Percentiles rank a stretch among this genome's conserved stretches.
Conservation (phyloP, 2,113 vertebrate species). For the Thinocorus orbignyianus region DNA sequence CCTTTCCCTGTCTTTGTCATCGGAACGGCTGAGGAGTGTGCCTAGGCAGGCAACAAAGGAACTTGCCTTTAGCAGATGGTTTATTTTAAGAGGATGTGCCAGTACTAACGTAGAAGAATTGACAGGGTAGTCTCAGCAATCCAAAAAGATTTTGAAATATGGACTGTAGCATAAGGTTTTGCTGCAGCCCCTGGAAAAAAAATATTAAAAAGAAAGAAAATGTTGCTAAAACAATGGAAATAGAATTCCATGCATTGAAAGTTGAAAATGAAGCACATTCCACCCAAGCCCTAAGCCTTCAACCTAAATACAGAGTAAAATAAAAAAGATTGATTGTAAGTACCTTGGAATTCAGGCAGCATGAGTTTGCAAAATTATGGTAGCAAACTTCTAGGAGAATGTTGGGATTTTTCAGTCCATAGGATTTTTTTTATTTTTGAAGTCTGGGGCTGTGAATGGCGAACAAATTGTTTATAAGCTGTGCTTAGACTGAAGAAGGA, state of each 20-base stretch:
- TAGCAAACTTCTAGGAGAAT: neutral
- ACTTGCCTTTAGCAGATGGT: conserved; percentile 26
- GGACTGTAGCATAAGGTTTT: conserved; percentile 14
- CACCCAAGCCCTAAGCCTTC: neutral
- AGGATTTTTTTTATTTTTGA: neutral
- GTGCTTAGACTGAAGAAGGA: neutral
- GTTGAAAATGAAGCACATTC: neutral
- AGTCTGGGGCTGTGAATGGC: neutral
- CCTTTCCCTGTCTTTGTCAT: neutral
- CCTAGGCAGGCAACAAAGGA: neutral
- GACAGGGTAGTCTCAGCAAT: conserved; percentile 3
- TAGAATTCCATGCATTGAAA: neutral
- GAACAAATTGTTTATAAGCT: conserved; percentile 26
- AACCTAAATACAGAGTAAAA: neutral
- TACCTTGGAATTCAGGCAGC: conserved; percentile 14
- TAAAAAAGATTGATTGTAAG: conserved; percentile 1
- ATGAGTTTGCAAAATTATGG: conserved; percentile 43
- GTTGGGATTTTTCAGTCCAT: neutral
- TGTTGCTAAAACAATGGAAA: neutral
- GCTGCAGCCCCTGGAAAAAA: conserved; percentile 6
- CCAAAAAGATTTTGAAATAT: neutral
- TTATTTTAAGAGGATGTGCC: neutral
- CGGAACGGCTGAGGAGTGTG: neutral
- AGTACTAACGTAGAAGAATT: neutral
- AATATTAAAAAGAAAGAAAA: neutral